phyloP scores from a whole-genome alignment of 2,113 vertebrate genomes.

The Ptilonorhynchus violaceus region DNA sequence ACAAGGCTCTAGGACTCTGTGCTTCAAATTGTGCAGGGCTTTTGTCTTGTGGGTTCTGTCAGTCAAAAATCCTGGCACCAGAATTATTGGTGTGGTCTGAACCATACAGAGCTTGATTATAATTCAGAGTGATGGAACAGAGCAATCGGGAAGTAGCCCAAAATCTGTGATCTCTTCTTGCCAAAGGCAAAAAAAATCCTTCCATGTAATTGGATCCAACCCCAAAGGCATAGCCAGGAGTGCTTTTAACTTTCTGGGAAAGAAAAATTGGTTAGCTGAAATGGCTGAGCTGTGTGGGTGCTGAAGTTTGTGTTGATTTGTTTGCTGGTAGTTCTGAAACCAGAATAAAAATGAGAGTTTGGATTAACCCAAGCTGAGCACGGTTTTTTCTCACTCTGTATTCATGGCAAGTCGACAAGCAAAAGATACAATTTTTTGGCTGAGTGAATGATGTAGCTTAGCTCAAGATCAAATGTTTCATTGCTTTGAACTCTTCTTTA shows the following conservation, averaged over 20 bases:
- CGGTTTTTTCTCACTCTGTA: not conserved
- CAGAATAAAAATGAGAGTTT: not conserved
- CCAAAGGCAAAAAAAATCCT: not conserved
- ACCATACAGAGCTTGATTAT: not conserved
- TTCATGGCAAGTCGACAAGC: not conserved
- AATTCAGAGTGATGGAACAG: not conserved
- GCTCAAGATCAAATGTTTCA: not conserved
- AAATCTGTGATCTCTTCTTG: not conserved
- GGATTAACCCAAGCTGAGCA: not conserved
- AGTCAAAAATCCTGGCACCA: not conserved
- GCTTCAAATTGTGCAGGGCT: not conserved
- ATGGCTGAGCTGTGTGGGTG: not conserved
- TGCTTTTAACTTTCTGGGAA: conserved; percentile 2
- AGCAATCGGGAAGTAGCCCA: not conserved
- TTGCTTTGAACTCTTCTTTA: not conserved
- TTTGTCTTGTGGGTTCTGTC: not conserved
- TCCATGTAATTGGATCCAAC: not conserved
- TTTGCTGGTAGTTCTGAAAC: not conserved
- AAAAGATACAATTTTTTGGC: not conserved
- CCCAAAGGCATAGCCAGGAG: not conserved
- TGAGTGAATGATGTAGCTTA: not conserved
- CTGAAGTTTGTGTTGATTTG: not conserved
- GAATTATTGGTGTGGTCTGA: not conserved
- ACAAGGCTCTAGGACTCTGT: not conserved
- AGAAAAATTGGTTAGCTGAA: not conserved